phyloP scores from a whole-genome alignment of 2,113 vertebrate species.

The Microtus ochrogaster region DNA sequence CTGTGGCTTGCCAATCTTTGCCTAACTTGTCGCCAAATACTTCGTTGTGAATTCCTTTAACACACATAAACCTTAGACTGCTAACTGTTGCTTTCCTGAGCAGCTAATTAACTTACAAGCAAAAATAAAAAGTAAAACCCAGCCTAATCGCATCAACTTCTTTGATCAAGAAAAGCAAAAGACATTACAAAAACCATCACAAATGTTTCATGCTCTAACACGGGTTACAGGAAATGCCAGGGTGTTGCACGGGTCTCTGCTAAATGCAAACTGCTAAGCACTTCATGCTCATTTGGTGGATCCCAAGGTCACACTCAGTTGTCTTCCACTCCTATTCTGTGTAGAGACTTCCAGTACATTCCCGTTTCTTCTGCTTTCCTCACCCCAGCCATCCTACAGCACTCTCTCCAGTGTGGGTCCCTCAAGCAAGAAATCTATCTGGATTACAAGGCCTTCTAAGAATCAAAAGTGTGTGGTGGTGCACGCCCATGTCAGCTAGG shows the following conservation, averaged over 20 bases:
- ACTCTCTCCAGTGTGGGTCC: neutral
- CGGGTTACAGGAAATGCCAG: neutral
- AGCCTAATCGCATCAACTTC: neutral
- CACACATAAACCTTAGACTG: neutral
- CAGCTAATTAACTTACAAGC: neutral
- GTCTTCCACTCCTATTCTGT: neutral
- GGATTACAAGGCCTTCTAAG: neutral
- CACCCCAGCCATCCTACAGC: neutral
- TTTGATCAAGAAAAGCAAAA: constrained; percentile 43
- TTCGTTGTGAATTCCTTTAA: constrained; percentile 28
- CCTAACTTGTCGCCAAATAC: neutral
- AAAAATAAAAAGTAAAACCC: neutral
- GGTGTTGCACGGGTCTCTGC: neutral
- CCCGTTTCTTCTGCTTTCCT: neutral
- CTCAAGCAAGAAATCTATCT: neutral
- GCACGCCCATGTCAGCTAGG: neutral
- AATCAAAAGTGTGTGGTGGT: neutral
- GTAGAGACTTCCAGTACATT: neutral
- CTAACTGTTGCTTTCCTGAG: neutral
- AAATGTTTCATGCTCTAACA: neutral
- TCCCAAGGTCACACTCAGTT: neutral
- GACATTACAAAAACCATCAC: neutral
- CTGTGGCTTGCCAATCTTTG: neutral
- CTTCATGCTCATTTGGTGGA: neutral
- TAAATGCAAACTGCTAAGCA: neutral